Conservation (phyloP, 2,797 vertebrate genomes). For the Acipenser transmontanus region DNA sequence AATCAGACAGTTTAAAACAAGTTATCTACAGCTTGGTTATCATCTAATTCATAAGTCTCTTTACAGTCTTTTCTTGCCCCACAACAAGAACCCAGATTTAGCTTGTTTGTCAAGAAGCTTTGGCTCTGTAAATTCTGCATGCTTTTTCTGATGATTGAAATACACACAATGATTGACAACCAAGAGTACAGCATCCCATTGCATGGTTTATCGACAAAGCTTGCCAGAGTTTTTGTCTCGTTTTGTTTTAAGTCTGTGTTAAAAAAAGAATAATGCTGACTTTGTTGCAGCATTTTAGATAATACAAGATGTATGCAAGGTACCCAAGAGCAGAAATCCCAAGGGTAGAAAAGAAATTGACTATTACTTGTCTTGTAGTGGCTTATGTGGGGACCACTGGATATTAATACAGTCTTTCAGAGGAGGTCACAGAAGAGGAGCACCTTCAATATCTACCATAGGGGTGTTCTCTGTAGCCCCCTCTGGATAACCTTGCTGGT, state of each 20-base stretch:
- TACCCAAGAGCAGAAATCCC: constrained; percentile 61
- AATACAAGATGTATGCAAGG: constrained; percentile 60
- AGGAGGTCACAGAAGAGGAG: constrained; percentile 72
- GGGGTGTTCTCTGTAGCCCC: constrained; percentile 95
- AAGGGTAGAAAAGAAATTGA: constrained; percentile 61
- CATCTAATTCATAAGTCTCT: constrained; percentile 55
- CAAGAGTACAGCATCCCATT: constrained; percentile 65
- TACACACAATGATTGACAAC: constrained; percentile 72
- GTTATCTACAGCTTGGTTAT: constrained; percentile 73
- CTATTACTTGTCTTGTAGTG: constrained; percentile 73
- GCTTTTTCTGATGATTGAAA: constrained; percentile 50
- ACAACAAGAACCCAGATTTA: constrained; percentile 60
- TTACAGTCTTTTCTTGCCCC: constrained; percentile 68
- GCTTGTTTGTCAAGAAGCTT: constrained; percentile 61
- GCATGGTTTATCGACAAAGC: constrained; percentile 57
- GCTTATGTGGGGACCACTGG: constrained; percentile 70
- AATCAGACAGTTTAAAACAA: constrained; percentile 75
- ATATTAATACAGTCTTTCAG: constrained; percentile 70
- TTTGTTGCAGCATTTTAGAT: constrained; percentile 53
- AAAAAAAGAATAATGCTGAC: constrained; percentile 60
- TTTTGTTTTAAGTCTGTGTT: constrained; percentile 51
- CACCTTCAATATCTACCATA: constrained; percentile 99
- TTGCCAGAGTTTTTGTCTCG: constrained; percentile 42
- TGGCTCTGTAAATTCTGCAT: constrained; percentile 68
- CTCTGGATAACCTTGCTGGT: constrained; percentile 80